phyloP scores from a whole-genome alignment of 2,797 vertebrate genomes.

The Sarcoramphus papa region DNA sequence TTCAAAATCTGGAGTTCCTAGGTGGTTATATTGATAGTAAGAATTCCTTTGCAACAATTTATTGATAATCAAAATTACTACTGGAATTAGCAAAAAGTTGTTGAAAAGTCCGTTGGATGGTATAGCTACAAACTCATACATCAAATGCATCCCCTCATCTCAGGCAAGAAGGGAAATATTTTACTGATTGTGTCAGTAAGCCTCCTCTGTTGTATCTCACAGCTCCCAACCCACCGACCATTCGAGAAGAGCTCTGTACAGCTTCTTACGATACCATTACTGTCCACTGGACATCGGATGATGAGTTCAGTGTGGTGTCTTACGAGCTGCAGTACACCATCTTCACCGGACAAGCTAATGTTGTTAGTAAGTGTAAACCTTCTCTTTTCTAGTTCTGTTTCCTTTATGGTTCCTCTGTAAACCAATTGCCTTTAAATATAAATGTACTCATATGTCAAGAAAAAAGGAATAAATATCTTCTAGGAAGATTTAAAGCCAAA shows the following conservation, averaged over 20 bases:
- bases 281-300: conserved; percentile 96
- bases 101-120: background rate
- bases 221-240: conserved; percentile 92
- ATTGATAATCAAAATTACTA: background rate
- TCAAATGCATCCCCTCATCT: background rate
- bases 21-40: background rate
- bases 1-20: background rate
- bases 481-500: background rate
- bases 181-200: background rate
- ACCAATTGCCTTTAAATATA: background rate
- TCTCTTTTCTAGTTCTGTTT: background rate
- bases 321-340: conserved; percentile 98
- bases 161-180: background rate
- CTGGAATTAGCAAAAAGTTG: background rate
- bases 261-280: conserved; percentile 98
- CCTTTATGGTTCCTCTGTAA: background rate
- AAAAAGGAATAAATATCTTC: background rate
- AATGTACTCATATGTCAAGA: background rate
- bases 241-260: conserved; percentile 96
- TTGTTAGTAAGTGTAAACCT: conserved; percentile 89
- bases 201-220: conserved; percentile 23
- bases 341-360: conserved; percentile 93
- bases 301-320: conserved; percentile 95
- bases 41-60: background rate
- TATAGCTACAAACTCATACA: background rate